Base-by-base conservation (phyloP, 2,113 vertebrate genomes). In the Corynorhinus townsendii region DNA sequence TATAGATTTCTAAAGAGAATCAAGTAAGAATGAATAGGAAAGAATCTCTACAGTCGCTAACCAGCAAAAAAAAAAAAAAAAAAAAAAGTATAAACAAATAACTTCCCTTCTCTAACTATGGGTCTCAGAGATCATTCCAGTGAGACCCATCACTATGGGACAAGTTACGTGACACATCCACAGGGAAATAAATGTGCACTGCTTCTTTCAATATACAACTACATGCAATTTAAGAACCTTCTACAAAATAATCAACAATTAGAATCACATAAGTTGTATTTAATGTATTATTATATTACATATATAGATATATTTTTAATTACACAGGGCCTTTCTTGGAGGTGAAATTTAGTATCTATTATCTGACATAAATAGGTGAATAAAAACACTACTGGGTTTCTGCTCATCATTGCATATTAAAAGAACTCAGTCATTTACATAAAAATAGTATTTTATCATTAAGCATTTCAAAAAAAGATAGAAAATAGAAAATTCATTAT, bases 401-500 rank as follows among this genome's bases (percentile, higher is more conserved):
- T 92, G 33, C 11, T 49, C 59, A 81, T 62, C 62, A 73, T 1
- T 80, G 30, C 76, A 11, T 45, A 72, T 19, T 90, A 84, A 94
- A 83, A 86, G 35, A 88, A 80, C 49, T 83, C 62, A 95, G 45
- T n/a, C 22, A 68, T 71, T 91, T 93, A 89, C 6, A 71, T 62
- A 79, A 97, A 95, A 96, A 93, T 19, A 83, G 22, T 12, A 79
- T 83, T 94, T 89, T 76, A 94, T 5, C 49, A 90, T 43, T 95
- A 81, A 93, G 75, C 16, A 76, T 52, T 43, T 62, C 17, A 30
- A 54, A 85, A 92, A 86, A 82, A n/a, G 19, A 11, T 0, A 77
- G 28, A 7, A 73, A 88, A 86, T 4, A 75, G 45, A 96, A 96
- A 93, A 91, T 11, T 73, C 35, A 52, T 49, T 85, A 95, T 49